A percentile compares a stretch with the other conserved stretches of the same genome.
These are phyloP conservation scores for Copsychus sechellarum DNA, from an alignment of 2,113 vertebrate species.

Conservation along the genomic window DNA sequence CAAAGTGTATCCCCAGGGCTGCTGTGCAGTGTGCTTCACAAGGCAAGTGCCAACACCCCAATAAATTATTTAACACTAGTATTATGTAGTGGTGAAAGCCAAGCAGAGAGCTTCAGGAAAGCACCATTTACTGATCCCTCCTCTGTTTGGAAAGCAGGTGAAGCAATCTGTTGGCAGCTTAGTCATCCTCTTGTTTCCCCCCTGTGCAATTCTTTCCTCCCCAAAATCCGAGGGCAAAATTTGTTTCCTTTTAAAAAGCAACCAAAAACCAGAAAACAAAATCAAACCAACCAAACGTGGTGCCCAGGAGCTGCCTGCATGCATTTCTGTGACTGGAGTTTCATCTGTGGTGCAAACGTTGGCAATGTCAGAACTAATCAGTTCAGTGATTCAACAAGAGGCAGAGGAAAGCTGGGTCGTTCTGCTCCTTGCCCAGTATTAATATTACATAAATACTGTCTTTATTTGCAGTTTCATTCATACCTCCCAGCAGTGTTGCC, in stretches of 20 bases:
- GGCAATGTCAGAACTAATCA: neutral
- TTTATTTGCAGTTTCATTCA: constrained; percentile 1
- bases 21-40: neutral
- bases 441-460: neutral
- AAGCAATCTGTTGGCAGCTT: neutral
- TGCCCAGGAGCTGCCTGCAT: neutral
- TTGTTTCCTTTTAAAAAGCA: neutral
- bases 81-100: neutral
- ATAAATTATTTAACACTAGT: neutral
- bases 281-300: neutral
- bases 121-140: neutral
- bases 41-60: neutral
- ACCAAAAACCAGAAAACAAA: neutral
- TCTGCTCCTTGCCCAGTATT: neutral
- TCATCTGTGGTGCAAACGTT: neutral
- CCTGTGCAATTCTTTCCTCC: neutral
- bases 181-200: neutral
- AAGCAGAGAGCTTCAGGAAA: neutral
- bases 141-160: neutral
- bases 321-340: neutral
- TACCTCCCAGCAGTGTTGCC: neutral
- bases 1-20: neutral
- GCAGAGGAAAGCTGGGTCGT: neutral
- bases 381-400: neutral
- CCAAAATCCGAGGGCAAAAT: neutral